These are phyloP conservation scores for Anas platyrhynchos DNA, from an alignment of 2,113 vertebrate genomes.

Conservation along the genomic window DNA sequence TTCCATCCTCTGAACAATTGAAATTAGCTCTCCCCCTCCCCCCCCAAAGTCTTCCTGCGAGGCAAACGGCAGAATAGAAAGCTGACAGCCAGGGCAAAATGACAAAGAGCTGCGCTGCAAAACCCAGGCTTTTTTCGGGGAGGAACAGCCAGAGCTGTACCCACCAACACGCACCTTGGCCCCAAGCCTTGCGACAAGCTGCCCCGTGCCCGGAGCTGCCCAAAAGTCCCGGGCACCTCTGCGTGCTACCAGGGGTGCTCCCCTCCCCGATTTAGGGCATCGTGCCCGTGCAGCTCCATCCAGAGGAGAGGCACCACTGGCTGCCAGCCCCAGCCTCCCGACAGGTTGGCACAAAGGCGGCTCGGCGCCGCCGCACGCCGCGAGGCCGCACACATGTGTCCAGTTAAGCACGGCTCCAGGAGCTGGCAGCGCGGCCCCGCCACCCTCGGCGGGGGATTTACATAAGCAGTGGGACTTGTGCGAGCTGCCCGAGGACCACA, in stretches of 20 bases:
- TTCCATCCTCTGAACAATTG: constrained; percentile 42
- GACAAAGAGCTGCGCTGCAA: not conserved
- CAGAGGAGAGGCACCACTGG: not conserved
- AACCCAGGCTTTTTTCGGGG: not conserved
- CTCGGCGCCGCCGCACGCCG: not conserved
- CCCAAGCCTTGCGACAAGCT: not conserved
- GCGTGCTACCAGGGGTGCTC: accelerated
- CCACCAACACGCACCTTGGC: accelerated
- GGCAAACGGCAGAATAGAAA: not conserved
- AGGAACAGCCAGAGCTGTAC: not conserved
- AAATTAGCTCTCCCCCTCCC: not conserved
- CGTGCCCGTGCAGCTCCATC: too few relatives aligned
- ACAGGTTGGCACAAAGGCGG: constrained; percentile 3
- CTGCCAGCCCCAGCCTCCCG: not conserved
- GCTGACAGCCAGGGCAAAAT: not conserved
- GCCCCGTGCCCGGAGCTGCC: not conserved
- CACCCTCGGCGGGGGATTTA: not conserved
- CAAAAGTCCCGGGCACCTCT: accelerated
- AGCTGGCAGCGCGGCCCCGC: not conserved
- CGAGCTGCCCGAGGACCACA: not conserved
- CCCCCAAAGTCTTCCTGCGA: not conserved
- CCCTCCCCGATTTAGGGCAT: too few relatives aligned
- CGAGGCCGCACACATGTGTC: not conserved
- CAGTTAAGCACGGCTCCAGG: constrained; percentile 1
- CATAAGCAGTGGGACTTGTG: not conserved